Percentiles rank a stretch among this genome's conserved stretches.
Conservation (phyloP, 2,888 invertebrate genomes). For the Frankliniella intonsa region DNA sequence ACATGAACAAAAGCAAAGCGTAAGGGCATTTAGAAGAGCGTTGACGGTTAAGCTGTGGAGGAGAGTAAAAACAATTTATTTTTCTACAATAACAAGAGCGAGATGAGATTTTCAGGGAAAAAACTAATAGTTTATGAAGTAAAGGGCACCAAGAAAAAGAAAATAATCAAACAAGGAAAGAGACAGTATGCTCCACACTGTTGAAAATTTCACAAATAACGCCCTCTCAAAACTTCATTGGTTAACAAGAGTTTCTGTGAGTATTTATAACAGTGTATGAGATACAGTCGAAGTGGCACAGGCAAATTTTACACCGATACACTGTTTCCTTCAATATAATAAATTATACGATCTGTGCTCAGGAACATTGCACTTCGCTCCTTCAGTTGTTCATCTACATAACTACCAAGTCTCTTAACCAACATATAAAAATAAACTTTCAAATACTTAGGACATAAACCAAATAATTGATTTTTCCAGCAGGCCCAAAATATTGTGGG, state of each 20-base stretch:
- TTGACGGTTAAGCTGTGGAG: neutral
- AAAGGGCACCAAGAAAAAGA: neutral
- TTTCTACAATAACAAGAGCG: slow-evolving; percentile 23
- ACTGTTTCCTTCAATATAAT: neutral
- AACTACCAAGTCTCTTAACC: slow-evolving; percentile 18
- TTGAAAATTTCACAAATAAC: neutral
- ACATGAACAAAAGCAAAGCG: no score
- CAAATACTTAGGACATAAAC: slow-evolving; percentile 10
- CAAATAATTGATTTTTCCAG: neutral
- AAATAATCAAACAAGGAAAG: slow-evolving; percentile 8
- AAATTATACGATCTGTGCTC: neutral
- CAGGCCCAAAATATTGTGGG: neutral
- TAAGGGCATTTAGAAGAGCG: neutral
- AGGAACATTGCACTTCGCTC: slow-evolving; percentile 15
- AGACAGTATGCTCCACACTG: neutral
- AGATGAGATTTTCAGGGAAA: slow-evolving; percentile 17
- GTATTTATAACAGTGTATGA: neutral
- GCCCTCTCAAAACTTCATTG: neutral
- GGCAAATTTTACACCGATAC: neutral
- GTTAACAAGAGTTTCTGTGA: neutral
- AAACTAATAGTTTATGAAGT: neutral
- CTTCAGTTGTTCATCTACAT: slow-evolving; percentile 6
- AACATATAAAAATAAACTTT: slow-evolving; percentile 27
- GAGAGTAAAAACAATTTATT: neutral
- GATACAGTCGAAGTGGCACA: slow-evolving; percentile 9